Conservation (phyloP, 2,113 vertebrate species). For the Tachycineta bicolor region DNA sequence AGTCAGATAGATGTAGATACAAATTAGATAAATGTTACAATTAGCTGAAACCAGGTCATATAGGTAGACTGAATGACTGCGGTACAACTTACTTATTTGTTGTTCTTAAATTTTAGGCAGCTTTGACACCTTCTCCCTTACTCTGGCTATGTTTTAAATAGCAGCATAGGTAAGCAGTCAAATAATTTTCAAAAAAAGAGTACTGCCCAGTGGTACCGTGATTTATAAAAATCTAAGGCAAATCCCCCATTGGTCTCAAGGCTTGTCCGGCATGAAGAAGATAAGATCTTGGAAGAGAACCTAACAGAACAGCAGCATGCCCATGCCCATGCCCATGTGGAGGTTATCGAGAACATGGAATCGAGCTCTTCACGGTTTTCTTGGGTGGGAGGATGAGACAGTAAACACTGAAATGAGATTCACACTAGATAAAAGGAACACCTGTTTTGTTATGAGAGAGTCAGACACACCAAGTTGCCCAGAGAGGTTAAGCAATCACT, state of each 20-base stretch:
- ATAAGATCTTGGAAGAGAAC: neutral
- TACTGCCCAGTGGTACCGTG: neutral
- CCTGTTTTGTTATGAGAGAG: neutral
- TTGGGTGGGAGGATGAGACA: neutral
- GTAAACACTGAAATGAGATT: neutral
- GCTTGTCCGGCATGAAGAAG: neutral
- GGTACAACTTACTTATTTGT: neutral
- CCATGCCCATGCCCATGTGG: rapidly evolving
- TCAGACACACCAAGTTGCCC: neutral
- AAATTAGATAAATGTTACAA: neutral
- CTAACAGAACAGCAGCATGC: neutral
- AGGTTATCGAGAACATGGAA: neutral
- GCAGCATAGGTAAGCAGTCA: neutral
- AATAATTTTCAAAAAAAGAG: neutral
- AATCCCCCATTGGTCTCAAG: neutral
- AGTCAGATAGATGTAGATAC: neutral
- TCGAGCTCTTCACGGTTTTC: neutral
- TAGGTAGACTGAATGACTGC: neutral
- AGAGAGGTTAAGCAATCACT: neutral
- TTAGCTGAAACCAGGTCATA: neutral
- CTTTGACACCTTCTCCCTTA: neutral
- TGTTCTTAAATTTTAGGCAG: neutral
- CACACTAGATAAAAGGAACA: neutral
- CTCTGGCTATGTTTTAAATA: neutral
- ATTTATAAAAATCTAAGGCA: neutral